phyloP scores from a whole-genome alignment of 2,888 invertebrate species.

The Heliconius sara region DNA sequence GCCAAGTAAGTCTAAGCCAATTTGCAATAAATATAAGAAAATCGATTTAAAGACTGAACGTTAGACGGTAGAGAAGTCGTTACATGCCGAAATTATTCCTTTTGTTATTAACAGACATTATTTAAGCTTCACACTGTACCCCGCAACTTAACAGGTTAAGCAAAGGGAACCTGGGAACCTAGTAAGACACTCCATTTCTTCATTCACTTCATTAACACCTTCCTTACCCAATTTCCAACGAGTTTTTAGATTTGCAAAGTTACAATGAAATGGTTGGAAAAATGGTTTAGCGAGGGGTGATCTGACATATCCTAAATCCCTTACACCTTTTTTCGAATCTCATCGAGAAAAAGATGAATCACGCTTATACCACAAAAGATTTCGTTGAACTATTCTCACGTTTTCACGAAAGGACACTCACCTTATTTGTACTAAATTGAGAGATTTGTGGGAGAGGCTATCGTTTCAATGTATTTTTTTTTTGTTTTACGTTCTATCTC shows the following conservation, averaged over 20 bases:
- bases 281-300: slow-evolving; percentile 3
- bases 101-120: neutral
- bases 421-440: slow-evolving; percentile 1
- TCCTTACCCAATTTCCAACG: no score
- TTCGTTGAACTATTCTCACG: neutral
- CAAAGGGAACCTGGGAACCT: no score
- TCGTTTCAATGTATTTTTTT: neutral
- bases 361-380: slow-evolving; percentile 18
- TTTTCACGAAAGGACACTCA: neutral
- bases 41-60: no score
- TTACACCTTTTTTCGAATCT: slow-evolving; percentile 21
- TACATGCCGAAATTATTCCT: no score
- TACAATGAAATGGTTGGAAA: slow-evolving; percentile 18
- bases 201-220: no score
- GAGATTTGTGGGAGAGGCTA: neutral
- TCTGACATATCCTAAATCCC: slow-evolving; percentile 16
- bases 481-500: neutral
- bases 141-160: no score
- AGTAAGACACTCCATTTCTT: no score
- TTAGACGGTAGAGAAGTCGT: no score
- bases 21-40: no score
- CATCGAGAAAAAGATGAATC: slow-evolving; percentile 16
- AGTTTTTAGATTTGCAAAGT: neutral
- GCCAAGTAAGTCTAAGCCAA: no score
- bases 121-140: neutral